These are phyloP conservation scores for Datnioides undecimradiatus DNA, from an alignment of 2,113 vertebrate species.

Conservation along the genomic window DNA sequence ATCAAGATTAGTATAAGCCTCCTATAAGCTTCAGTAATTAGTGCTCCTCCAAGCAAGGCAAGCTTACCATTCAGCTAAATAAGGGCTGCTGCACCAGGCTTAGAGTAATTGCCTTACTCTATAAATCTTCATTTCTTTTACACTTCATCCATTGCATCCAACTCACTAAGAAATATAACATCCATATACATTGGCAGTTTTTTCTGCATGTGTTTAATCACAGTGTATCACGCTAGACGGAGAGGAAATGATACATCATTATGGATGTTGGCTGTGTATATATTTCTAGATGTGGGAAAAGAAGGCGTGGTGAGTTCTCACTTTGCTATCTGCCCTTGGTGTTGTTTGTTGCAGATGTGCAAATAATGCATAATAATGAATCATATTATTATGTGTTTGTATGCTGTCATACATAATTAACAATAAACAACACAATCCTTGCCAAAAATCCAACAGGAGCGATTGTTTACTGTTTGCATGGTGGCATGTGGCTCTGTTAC, in stretches of 20 bases:
- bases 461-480: slow-evolving; percentile 38
- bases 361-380: slow-evolving; percentile 63
- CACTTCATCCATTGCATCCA: slow-evolving; percentile 56
- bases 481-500: slow-evolving; percentile 12
- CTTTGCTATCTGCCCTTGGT: slow-evolving; percentile 36
- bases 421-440: slow-evolving; percentile 47
- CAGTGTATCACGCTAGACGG: slow-evolving; percentile 17
- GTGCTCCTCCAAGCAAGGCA: slow-evolving; percentile 68
- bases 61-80: slow-evolving; percentile 66
- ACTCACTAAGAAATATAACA: slow-evolving; percentile 59
- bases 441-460: slow-evolving; percentile 23
- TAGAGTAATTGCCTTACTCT: slow-evolving; percentile 65
- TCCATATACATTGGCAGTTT: slow-evolving; percentile 39
- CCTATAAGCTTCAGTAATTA: slow-evolving; percentile 74
- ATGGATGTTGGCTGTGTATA: not conserved
- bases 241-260: slow-evolving; percentile 31
- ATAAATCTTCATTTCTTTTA: slow-evolving; percentile 71
- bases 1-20: slow-evolving; percentile 78
- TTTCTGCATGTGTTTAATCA: slow-evolving; percentile 30
- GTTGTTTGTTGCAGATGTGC: slow-evolving; percentile 55
- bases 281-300: slow-evolving; percentile 33
- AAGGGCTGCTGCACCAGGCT: slow-evolving; percentile 56
- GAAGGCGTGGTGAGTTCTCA: slow-evolving; percentile 30
- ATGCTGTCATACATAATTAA: slow-evolving; percentile 61
- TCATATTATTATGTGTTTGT: slow-evolving; percentile 46